A percentile compares a stretch with the other conserved stretches of the same genome.
Evolutionary conservation across 2,113 vertebrate species (phyloP).

Genomic region (Salminus brasiliensis): DNA sequence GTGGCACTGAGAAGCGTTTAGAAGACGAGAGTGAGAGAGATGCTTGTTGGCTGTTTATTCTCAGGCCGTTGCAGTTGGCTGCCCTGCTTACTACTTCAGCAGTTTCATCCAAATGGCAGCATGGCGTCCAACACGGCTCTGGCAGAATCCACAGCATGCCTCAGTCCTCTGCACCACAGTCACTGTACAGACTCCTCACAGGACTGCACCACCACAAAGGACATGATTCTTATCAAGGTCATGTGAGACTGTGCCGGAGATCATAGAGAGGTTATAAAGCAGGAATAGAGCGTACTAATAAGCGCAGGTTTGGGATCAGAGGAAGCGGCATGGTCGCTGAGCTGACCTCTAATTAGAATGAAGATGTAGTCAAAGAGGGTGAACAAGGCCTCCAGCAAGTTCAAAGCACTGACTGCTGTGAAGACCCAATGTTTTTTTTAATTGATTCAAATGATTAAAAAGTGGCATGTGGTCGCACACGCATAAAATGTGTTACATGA

Average conservation of each 20-base stretch:
- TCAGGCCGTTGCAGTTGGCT: constrained; percentile 1
- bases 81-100: constrained; percentile 21
- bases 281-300: constrained; percentile 11
- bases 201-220: not conserved
- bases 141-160: not conserved
- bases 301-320: constrained; percentile 7
- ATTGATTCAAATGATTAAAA: too few species aligned
- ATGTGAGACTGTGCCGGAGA: not conserved
- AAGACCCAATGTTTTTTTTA: too few species aligned
- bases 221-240: not conserved
- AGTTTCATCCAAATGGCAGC: constrained; percentile 38
- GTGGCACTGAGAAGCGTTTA: not conserved
- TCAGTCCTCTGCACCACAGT: not conserved
- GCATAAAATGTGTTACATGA: too few species aligned
- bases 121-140: constrained; percentile 23
- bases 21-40: not conserved
- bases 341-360: constrained; percentile 20
- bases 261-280: constrained; percentile 36
- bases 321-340: not conserved
- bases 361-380: not conserved
- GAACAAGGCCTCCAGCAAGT: too few species aligned
- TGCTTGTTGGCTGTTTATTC: constrained; percentile 20
- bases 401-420: too few species aligned
- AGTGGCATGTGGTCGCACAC: too few species aligned
- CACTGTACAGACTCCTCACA: not conserved